Conservation (phyloP, 2,888 invertebrate species). For the Carabus problematicus region DNA sequence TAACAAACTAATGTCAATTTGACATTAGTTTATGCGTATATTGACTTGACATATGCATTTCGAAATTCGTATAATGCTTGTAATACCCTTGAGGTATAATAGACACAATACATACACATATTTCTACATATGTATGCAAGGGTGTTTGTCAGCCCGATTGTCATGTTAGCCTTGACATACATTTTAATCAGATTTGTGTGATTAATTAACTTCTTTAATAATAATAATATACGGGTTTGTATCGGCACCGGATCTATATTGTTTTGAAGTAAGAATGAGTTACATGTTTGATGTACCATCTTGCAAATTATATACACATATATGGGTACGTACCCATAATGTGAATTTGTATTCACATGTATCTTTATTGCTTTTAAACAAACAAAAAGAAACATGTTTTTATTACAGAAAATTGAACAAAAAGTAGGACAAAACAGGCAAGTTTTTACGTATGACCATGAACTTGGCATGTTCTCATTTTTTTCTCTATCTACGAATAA, state of each 20-base stretch:
- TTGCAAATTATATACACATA: no score
- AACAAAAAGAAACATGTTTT: neutral
- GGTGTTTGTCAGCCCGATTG: conserved; percentile 3
- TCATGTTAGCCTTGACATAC: conserved; percentile 19
- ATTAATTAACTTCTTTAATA: conserved; percentile 28
- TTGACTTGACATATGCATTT: conserved; percentile 2
- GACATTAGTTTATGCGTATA: no score
- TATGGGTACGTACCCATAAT: neutral
- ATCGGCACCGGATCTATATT: conserved; percentile 3
- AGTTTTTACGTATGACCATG: no score
- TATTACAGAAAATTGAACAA: no score
- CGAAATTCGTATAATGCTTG: neutral
- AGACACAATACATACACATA: neutral
- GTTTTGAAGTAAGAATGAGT: neutral
- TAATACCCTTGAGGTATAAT: neutral
- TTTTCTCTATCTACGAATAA: no score
- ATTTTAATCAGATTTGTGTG: conserved; percentile 26
- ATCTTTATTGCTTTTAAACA: no score
- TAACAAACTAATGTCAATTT: no score
- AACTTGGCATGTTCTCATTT: no score
- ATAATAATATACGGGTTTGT: conserved; percentile 6
- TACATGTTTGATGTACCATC: no score
- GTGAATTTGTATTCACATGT: neutral
- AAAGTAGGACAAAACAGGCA: no score
- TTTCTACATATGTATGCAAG: neutral